Percentiles rank a stretch among this genome's conserved stretches.
phyloP scores from a whole-genome alignment of 2,797 vertebrate genomes.

The Lithobates sylvaticus region DNA sequence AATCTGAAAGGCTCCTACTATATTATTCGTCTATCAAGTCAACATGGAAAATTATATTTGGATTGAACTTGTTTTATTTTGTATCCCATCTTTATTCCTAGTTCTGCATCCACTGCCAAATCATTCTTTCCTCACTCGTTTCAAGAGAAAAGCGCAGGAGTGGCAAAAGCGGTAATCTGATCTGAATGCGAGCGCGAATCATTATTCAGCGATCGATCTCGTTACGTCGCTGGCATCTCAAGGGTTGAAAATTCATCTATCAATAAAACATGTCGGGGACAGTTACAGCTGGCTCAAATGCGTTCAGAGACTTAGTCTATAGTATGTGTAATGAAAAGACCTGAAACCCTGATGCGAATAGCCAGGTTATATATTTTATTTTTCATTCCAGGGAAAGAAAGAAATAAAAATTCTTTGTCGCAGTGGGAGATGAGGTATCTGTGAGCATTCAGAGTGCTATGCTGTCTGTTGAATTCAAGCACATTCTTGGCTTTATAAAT shows the following conservation, averaged over 20 bases:
- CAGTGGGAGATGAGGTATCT: constrained; percentile 28
- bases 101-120: constrained; percentile 40
- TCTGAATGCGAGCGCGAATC: constrained; percentile 37
- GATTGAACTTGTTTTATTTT: constrained; percentile 38
- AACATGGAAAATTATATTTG: constrained; percentile 31
- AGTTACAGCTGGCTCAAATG: constrained; percentile 31
- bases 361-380: constrained; percentile 17
- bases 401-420: constrained; percentile 37
- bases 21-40: constrained; percentile 17
- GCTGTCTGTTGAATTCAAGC: constrained; percentile 3
- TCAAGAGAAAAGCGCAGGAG: constrained; percentile 34
- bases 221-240: constrained; percentile 35
- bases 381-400: constrained; percentile 2
- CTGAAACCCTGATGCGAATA: constrained; percentile 20
- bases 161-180: constrained; percentile 41
- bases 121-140: constrained; percentile 28
- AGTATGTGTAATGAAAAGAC: constrained; percentile 29
- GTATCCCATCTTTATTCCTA: constrained; percentile 39
- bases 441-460: background rate
- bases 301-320: constrained; percentile 39
- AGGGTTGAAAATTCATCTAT: constrained; percentile 44
- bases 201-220: constrained; percentile 53
- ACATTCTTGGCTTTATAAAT: constrained; percentile 29
- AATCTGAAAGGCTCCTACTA: constrained; percentile 21
- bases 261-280: constrained; percentile 52